These are phyloP conservation scores for Plectrocnemia conspersa DNA, from an alignment of 1,140 invertebrate genomes.

Conservation along the genomic window DNA sequence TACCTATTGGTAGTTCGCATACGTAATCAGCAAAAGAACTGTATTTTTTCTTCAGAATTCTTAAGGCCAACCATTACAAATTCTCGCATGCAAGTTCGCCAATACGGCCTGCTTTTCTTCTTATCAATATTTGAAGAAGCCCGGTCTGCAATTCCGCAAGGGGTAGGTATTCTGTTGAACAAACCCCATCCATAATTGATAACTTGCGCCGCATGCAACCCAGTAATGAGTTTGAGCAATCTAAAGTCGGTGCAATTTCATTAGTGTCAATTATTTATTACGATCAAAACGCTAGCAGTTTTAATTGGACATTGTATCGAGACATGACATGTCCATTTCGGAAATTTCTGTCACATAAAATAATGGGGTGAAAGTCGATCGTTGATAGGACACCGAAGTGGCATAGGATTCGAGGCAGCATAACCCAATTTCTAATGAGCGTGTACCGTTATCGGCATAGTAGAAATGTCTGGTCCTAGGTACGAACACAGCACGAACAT, in stretches of 20 bases:
- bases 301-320: not conserved
- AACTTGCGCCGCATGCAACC: not conserved
- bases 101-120: constrained; percentile 6
- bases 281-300: constrained; percentile 4
- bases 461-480: too few species aligned
- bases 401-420: constrained; percentile 6
- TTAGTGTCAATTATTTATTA: not conserved
- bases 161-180: too few species aligned
- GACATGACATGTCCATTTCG: too few species aligned
- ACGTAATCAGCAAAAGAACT: too few species aligned
- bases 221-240: not conserved
- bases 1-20: too few species aligned
- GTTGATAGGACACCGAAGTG: not conserved
- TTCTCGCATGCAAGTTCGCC: constrained; percentile 16
- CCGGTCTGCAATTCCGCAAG: not conserved
- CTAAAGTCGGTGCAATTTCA: not conserved
- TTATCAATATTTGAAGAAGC: constrained; percentile 6
- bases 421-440: constrained; percentile 21
- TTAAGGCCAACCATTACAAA: too few species aligned
- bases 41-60: too few species aligned
- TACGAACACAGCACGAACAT: too few species aligned
- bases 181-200: not conserved
- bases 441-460: constrained; percentile 14
- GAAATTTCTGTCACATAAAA: constrained; percentile 1
- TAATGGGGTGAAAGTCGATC: constrained; percentile 6